Evolutionary conservation across 2,113 vertebrate species (phyloP), one percentile per base, ranked within the genome.

Genomic region (Vulpes vulpes): DNA sequence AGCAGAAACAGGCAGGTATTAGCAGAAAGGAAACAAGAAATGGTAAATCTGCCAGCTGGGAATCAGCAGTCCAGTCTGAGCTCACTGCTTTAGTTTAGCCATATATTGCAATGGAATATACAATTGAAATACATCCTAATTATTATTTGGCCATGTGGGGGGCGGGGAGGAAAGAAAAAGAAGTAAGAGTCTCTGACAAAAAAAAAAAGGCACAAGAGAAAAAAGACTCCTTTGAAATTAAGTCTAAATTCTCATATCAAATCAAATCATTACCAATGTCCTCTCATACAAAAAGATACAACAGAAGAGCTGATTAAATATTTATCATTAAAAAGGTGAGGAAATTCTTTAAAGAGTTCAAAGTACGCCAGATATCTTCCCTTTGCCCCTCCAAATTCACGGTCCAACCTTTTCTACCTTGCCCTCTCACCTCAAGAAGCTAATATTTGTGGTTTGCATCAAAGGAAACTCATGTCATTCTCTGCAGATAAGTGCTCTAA

Each of bases 21-120:
- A 95, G 71, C n/a, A 76, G 64, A 85, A 97, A 97, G 90, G 14
- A 71, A 95, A 74, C n/a, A 59, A 32, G 22, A 88, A 57, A 94
- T 12, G 84, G 60, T 69, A 69, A 55, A 74, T 79, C 11, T 32
- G 49, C 60, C 60, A 87, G n/a, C 83, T 60, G 2, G 87, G 5
- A 90, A 89, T 57, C 81, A 83, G 2, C 35, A 81, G 51, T 69
- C 22, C 43, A 43, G 22, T 65, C 65, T 92, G 62, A 95, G 23
- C 6, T 65, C 30, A 94, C 27, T 11, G 3, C 12, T 53, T 95
- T 88, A 62, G 11, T 49, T 89, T 79, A 85, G 22, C n/a, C 71
- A 88, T 55, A 71, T 15, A 30, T 9, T 89, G 16, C 43, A 93
- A 81, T 6, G 23, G 9, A 95, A 86, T 62, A 23, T 38, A 60